Base-by-base conservation (phyloP, 2,113 vertebrate genomes). In the Stigmatopora nigra region DNA sequence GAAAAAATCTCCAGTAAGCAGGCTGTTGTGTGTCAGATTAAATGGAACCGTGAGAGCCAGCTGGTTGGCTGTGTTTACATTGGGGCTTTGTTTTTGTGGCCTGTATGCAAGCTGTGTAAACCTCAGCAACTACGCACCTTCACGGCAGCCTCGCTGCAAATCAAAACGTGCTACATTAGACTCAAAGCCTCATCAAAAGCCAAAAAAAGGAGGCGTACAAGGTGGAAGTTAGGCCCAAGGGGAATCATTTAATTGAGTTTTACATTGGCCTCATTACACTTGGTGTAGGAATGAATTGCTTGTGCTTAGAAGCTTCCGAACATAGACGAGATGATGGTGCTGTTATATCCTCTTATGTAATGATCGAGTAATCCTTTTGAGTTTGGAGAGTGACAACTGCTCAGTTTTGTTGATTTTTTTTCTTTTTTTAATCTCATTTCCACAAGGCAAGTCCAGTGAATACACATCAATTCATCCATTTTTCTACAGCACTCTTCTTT, bases 1-100 rank as follows among this genome's bases (percentile, higher is more conserved):
- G 51, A 65, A 73, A 73, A 57, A 59, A 64, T 47, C 72, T 63
- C 20, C 66, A 38, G 72, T 77, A 75, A 76, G 76, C 78, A 79
- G 73, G 63, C 67, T 73, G 72, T 74, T 73, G 67, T 82, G 75
- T 65, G 72, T 73, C 61, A 65, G 72, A 84, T 86, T 79, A 84
- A 82, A 86, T 77, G 71, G 75, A 72, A 74, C 80, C 71, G 76
- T 77, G 72, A 77, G 58, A 56, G 38, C 68, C 38, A 61, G 72
- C 80, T 80, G 75, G 65, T 70, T 72, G 65, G 61, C 77, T 73
- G 70, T 75, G 73, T 74, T 82, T 80, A 80, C 70, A 69, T 72
- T 59, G 45, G 69, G 16, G 62, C 60, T 81, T 73, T 85, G 71
- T 65, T 76, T 31, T 70, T 76, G 68, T 10, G 11, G 64, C 56